Percentiles rank a stretch among this genome's conserved stretches.
phyloP scores from a whole-genome alignment of 2,888 invertebrate species.

The Drosophila infuscata region DNA sequence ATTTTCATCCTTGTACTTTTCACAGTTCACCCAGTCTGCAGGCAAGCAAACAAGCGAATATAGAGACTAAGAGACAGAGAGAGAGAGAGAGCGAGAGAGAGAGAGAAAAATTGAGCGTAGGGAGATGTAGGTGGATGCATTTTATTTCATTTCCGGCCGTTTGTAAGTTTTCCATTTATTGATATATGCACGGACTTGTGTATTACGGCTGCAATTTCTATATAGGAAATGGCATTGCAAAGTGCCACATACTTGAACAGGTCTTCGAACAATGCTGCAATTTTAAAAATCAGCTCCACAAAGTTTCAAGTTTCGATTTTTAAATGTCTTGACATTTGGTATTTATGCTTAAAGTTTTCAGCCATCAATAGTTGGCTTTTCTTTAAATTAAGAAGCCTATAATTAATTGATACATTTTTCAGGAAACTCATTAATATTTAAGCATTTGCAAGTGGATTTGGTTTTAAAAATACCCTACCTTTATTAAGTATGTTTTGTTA shows the following conservation, averaged over 20 bases:
- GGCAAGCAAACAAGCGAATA: constrained; percentile 32
- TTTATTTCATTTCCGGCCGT: constrained; percentile 58
- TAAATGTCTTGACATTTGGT: background rate
- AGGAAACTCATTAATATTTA: background rate
- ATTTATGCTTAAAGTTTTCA: constrained; percentile 31
- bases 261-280: constrained; percentile 1
- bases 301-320: constrained; percentile 2
- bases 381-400: background rate
- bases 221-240: constrained; percentile 40
- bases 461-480: background rate
- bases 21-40: constrained; percentile 26
- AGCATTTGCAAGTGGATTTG: background rate
- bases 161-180: constrained; percentile 28
- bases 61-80: background rate
- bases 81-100: background rate
- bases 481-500: background rate
- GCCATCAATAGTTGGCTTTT: constrained; percentile 6
- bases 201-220: constrained; percentile 18
- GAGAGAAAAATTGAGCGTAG: background rate
- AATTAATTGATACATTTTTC: background rate
- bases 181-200: constrained; percentile 31
- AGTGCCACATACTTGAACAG: constrained; percentile 45
- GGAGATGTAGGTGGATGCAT: constrained; percentile 19
- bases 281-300: constrained; percentile 6
- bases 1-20: constrained; percentile 23